Conservation (phyloP, 2,797 vertebrate species). For the Esox masquinongy region DNA sequence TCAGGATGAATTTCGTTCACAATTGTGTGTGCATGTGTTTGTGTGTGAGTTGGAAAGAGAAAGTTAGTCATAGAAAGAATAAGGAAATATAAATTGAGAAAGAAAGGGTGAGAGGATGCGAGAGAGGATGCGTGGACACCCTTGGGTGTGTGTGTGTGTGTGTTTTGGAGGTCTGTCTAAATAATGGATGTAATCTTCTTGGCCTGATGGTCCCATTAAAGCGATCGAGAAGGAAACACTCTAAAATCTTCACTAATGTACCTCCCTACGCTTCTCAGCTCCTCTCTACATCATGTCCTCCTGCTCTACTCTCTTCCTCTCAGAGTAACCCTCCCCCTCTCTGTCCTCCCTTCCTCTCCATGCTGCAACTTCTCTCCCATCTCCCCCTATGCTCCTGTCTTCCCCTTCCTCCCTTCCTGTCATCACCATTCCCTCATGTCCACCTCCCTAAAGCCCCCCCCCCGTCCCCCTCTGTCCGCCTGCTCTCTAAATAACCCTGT, state of each 20-base stretch:
- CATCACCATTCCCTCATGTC: background rate
- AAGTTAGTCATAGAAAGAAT: conserved; percentile 6
- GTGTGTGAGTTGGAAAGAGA: background rate
- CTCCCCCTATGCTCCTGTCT: background rate
- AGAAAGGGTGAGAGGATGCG: conserved; percentile 26
- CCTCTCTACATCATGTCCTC: conserved; percentile 4
- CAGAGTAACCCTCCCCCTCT: background rate
- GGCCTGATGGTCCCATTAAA: conserved; percentile 53
- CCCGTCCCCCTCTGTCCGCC: background rate
- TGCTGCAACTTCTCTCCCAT: background rate
- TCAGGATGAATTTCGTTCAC: conserved; percentile 8
- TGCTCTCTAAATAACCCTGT: background rate
- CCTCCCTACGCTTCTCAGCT: conserved; percentile 7
- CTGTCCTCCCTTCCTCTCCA: background rate
- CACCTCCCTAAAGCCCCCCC: background rate
- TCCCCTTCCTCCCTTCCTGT: background rate
- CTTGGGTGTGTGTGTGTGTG: conserved; percentile 20
- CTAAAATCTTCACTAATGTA: conserved; percentile 23
- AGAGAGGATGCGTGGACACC: conserved; percentile 3
- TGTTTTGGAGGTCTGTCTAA: conserved; percentile 23
- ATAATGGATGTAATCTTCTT: conserved; percentile 55
- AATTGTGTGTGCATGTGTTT: conserved; percentile 11
- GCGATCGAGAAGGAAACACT: conserved; percentile 31
- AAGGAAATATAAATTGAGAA: conserved; percentile 21
- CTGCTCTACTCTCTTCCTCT: background rate